phyloP scores from a whole-genome alignment of 2,113 vertebrate genomes.

The Perccottus glenii region DNA sequence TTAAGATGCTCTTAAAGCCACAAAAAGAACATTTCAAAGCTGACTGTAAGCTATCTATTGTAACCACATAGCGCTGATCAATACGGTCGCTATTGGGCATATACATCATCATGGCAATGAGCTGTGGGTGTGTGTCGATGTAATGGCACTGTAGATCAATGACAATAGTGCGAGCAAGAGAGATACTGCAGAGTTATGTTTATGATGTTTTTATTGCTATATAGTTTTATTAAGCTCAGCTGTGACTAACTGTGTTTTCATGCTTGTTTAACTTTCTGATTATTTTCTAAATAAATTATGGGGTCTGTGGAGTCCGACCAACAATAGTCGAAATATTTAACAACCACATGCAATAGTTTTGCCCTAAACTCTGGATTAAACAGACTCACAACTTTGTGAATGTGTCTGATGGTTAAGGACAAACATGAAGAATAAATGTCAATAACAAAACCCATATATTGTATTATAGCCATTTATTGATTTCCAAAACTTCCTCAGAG shows the following conservation, averaged over 20 bases:
- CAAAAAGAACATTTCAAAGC: slow-evolving; percentile 34
- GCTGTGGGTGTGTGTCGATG: slow-evolving; percentile 29
- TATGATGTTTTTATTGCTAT: slow-evolving; percentile 11
- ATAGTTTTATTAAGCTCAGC: slow-evolving; percentile 7
- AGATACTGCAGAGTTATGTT: slow-evolving; percentile 1
- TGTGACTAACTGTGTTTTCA: slow-evolving; percentile 15
- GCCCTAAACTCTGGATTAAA: no score
- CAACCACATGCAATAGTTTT: background rate
- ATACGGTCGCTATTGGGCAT: slow-evolving; percentile 60
- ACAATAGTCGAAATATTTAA: background rate
- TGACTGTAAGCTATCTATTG: slow-evolving; percentile 58
- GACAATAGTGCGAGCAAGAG: slow-evolving; percentile 12
- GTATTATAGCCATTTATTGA: no score
- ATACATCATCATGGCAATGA: slow-evolving; percentile 62
- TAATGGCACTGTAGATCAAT: slow-evolving; percentile 33
- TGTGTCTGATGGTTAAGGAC: background rate
- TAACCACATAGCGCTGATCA: slow-evolving; percentile 51
- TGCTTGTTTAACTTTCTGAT: slow-evolving; percentile 13
- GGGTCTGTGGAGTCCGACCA: background rate
- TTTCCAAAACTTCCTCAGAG: no score
- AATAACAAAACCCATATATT: no score
- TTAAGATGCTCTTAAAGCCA: slow-evolving; percentile 40
- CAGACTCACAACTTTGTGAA: background rate
- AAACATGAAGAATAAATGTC: background rate
- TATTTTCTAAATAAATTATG: slow-evolving; percentile 4